Evolutionary conservation across 2,888 invertebrate genomes (phyloP).

Genomic region (Malachius bipustulatus): DNA sequence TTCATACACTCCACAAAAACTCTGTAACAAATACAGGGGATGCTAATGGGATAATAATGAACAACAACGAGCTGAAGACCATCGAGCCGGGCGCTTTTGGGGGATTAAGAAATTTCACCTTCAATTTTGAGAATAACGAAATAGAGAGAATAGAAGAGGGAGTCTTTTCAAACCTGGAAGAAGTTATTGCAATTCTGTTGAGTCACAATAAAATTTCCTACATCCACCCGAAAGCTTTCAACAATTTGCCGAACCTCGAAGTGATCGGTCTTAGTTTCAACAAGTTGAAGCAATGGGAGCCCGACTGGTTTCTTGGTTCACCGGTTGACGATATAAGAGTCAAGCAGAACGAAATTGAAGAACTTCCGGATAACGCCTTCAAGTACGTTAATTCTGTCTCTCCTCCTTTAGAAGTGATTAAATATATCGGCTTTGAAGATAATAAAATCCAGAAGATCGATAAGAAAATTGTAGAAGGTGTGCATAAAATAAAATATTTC

Average conservation of each 20-base stretch:
- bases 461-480: neutral
- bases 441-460: neutral
- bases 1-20: neutral
- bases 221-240: neutral
- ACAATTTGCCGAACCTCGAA: neutral
- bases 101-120: neutral
- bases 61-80: neutral
- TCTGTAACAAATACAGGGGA: neutral
- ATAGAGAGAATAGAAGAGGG: neutral
- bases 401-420: neutral
- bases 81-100: constrained; percentile 2
- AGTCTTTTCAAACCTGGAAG: constrained; percentile 1
- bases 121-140: constrained; percentile 1
- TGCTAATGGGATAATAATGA: neutral
- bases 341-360: neutral
- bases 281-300: constrained; percentile 1
- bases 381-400: neutral
- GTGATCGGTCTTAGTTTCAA: neutral
- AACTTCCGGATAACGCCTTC: constrained; percentile 1
- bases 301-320: neutral
- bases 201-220: constrained; percentile 1
- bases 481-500: neutral
- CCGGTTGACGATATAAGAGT: neutral
- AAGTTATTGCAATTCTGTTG: neutral
- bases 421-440: neutral